phyloP scores from a whole-genome alignment of 2,888 invertebrate species.

The Aphidius colemani region DNA sequence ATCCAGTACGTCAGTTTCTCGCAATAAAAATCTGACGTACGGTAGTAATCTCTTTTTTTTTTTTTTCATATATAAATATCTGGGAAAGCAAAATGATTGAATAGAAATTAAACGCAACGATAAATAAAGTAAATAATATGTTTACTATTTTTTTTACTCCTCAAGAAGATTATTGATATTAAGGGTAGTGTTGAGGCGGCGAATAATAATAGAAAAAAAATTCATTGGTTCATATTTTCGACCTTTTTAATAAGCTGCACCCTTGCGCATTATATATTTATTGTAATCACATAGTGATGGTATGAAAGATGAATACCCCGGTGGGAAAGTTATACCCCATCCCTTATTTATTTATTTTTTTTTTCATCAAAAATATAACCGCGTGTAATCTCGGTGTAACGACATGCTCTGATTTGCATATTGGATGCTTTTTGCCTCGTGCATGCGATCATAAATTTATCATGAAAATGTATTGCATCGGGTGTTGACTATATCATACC shows the following conservation, averaged over 20 bases:
- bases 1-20: constrained; percentile 33
- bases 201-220: constrained; percentile 25
- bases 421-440: constrained; percentile 19
- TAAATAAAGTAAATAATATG: constrained; percentile 35
- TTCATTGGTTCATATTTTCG: constrained; percentile 36
- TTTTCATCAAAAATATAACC: constrained; percentile 43
- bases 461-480: constrained; percentile 30
- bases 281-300: background rate
- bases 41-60: constrained; percentile 44
- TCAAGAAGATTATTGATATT: constrained; percentile 37
- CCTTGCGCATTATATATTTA: constrained; percentile 21
- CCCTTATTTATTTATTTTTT: background rate
- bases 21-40: constrained; percentile 55
- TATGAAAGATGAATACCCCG: constrained; percentile 32
- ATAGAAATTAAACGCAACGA: constrained; percentile 15
- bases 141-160: constrained; percentile 28
- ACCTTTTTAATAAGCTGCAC: constrained; percentile 49
- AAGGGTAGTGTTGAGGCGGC: constrained; percentile 14
- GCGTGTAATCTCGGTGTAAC: constrained; percentile 57
- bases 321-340: constrained; percentile 49
- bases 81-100: background rate
- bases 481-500: background rate
- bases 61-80: constrained; percentile 2
- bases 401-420: constrained; percentile 55
- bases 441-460: constrained; percentile 52